Evolutionary conservation across 2,113 vertebrate species (phyloP).

Genomic region (Pimephales promelas): DNA sequence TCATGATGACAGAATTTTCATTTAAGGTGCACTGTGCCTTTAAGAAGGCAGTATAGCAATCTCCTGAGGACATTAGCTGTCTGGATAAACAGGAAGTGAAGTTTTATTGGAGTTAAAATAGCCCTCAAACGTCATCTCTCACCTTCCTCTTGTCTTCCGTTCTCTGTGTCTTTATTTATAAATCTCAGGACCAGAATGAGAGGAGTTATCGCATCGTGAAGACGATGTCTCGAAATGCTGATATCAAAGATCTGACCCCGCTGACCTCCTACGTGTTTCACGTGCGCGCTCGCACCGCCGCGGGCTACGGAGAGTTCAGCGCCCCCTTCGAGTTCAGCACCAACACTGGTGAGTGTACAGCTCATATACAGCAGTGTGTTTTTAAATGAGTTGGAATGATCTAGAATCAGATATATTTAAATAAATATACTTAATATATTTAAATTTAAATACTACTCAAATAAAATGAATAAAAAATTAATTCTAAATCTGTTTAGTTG

Average conservation of each 20-base stretch:
- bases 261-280: constrained; percentile 96
- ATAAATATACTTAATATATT: no score
- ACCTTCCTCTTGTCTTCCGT: neutral
- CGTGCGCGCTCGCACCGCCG: constrained; percentile 91
- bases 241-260: constrained; percentile 94
- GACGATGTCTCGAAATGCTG: constrained; percentile 84
- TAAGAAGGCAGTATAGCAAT: neutral
- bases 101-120: constrained; percentile 39
- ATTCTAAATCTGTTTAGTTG: neutral
- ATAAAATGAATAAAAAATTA: neutral
- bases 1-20: neutral
- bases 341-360: constrained; percentile 85
- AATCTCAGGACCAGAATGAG: constrained; percentile 91
- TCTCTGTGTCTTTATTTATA: constrained; percentile 11
- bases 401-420: neutral
- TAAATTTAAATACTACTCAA: neutral
- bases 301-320: constrained; percentile 95
- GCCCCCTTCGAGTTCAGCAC: constrained; percentile 94
- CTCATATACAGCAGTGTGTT: neutral
- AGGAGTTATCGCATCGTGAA: constrained; percentile 96
- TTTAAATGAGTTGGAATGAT: neutral
- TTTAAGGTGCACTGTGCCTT: neutral
- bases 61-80: neutral
- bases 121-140: constrained; percentile 10
- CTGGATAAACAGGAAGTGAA: constrained; percentile 33